Base-by-base conservation (phyloP, 2,113 vertebrate genomes). In the Sus scrofa region DNA sequence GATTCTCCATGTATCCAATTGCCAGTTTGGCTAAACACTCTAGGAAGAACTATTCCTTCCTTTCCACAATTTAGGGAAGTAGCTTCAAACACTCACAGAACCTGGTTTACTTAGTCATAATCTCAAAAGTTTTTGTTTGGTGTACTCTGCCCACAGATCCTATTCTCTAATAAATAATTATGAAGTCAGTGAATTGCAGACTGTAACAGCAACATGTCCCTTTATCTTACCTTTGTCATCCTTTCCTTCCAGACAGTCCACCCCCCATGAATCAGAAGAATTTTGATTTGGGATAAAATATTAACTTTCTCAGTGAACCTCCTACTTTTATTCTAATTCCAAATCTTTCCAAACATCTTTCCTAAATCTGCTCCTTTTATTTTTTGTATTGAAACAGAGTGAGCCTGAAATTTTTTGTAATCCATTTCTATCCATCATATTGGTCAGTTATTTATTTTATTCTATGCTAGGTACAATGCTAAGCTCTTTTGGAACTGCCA, bases 291-390 rank as follows among this genome's bases (percentile, higher is more conserved):
- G 14, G 32, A 73, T 96, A 50, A 87, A 96, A 95, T 79, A 6
- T 24, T 91, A 75, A 54, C 27, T 63, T 71, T 91, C 52, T 70
- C 83, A 73, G 54, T 52, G 60, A n/a, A 13, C 26, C 52, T 39
- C 32, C 16, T 84, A n/a, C 24, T 93, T 94, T 97, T 94, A 95
- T 88, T 88, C 50, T 89, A 86, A 52, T 95, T 26, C 52, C 39
- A 85, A 87, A 95, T 94, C 30, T 39, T 7, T 54, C 34, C n/a
- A 84, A 88, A 94, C 37, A 88, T 79, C 20, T 96, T 81, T 85
- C 37, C 54, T 70, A 86, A 91, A 79, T 82, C 56, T 74, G 20
- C 8, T 87, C 1, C 56, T 10, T 77, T 95, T 81, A 34, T 84
- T 84, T 95, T 74, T 92, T 67, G 5, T 4, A 56, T 94, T 92